Percentiles rank a stretch among this genome's conserved stretches.
These are phyloP conservation scores for Indicator indicator DNA, from an alignment of 2,113 vertebrate species.

Conservation along the genomic window DNA sequence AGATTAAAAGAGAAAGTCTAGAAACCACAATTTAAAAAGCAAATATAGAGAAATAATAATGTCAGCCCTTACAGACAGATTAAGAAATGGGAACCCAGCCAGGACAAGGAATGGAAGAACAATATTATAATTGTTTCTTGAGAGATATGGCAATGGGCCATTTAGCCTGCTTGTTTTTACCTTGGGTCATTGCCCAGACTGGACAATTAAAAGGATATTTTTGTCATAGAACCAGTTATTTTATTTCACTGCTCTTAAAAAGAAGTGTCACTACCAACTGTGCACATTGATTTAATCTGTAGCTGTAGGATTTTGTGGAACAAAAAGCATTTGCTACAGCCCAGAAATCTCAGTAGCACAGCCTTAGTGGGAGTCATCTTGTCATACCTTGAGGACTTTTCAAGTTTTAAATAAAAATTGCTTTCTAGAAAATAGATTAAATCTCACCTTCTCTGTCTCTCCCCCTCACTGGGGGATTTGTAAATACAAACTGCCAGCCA, in stretches of 20 bases:
- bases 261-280: constrained; percentile 32
- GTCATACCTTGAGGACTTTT: background rate
- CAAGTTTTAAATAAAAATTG: background rate
- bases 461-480: background rate
- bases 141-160: constrained; percentile 68
- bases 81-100: constrained; percentile 69
- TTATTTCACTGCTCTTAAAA: constrained; percentile 66
- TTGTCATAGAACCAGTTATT: constrained; percentile 42
- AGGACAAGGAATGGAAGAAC: constrained; percentile 51
- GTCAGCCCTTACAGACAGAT: constrained; percentile 46
- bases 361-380: background rate
- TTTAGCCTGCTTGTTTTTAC: constrained; percentile 70
- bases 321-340: background rate
- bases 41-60: constrained; percentile 64
- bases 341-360: background rate
- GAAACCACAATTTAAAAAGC: constrained; percentile 19
- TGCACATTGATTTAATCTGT: constrained; percentile 33
- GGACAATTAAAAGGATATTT: constrained; percentile 76
- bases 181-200: constrained; percentile 71
- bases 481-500: background rate
- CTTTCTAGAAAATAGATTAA: background rate
- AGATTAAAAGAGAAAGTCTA: constrained; percentile 36
- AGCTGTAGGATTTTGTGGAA: constrained; percentile 20
- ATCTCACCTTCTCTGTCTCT: background rate
- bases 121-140: constrained; percentile 67